These are phyloP conservation scores for Glareola pratincola DNA, from an alignment of 2,113 vertebrate species.

Conservation along the genomic window DNA sequence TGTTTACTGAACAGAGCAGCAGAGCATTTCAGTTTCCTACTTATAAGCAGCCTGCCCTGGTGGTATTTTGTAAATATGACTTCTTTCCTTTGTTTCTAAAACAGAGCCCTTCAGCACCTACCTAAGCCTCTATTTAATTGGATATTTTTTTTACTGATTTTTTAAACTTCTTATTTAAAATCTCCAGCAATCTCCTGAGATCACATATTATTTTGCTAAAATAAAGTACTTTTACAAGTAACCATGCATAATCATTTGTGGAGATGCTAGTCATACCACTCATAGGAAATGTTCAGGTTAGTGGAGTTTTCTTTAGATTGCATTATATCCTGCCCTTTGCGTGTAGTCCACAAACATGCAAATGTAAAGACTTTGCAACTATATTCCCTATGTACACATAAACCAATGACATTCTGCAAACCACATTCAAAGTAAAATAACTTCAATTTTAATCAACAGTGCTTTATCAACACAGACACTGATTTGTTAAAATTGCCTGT, in stretches of 20 bases:
- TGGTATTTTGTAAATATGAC: background rate
- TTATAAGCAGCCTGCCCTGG: background rate
- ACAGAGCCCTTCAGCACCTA: background rate
- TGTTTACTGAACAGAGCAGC: background rate
- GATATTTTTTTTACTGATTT: too few relatives aligned
- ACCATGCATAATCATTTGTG: background rate
- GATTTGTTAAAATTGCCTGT: background rate
- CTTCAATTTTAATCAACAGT: background rate
- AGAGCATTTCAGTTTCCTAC: background rate
- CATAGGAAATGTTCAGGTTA: background rate
- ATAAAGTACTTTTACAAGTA: background rate
- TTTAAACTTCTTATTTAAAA: background rate
- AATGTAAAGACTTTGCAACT: background rate
- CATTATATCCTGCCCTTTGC: background rate
- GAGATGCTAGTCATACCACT: background rate
- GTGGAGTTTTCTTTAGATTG: background rate
- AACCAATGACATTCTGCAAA: background rate
- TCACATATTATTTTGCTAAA: background rate
- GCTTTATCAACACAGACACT: background rate
- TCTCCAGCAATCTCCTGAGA: background rate
- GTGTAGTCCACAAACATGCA: background rate
- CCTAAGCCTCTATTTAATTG: background rate
- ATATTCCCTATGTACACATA: background rate
- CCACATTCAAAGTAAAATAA: background rate
- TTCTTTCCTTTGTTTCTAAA: background rate